Conservation (phyloP, 2,113 vertebrate species). For the Chelonoidis abingdonii region DNA sequence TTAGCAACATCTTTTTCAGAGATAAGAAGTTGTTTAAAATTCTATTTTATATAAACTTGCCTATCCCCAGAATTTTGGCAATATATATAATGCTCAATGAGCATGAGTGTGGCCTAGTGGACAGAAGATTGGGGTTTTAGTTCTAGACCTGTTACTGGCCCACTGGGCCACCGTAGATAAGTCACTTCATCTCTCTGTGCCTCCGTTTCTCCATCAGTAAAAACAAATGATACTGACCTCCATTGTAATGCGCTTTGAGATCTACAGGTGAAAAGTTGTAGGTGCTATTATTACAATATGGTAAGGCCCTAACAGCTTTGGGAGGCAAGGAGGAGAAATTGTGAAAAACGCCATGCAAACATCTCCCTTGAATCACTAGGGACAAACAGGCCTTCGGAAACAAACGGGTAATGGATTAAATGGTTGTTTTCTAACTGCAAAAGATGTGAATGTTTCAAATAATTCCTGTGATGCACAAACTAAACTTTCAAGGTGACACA, state of each 20-base stretch:
- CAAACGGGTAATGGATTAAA: rapidly evolving
- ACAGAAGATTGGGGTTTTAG: neutral
- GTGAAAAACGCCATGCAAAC: rapidly evolving
- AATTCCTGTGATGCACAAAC: neutral
- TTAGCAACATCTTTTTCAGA: neutral
- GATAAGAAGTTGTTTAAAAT: neutral
- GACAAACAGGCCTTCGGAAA: neutral
- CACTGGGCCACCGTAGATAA: neutral
- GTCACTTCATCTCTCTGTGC: neutral
- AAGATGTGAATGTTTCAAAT: neutral
- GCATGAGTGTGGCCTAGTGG: neutral
- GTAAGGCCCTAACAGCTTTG: neutral
- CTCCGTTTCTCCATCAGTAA: neutral
- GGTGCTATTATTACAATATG: neutral
- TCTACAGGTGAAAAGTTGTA: neutral
- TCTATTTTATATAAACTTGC: no score
- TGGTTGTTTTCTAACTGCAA: neutral
- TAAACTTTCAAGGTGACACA: neutral
- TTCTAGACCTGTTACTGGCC: no score
- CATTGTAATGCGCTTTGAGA: neutral
- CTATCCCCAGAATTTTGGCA: no score
- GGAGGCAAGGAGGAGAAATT: rapidly evolving
- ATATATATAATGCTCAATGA: neutral
- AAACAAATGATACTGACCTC: neutral
- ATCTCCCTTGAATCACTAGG: neutral